Conservation (phyloP, 1,140 invertebrate genomes). For the Hetaerina americana region DNA sequence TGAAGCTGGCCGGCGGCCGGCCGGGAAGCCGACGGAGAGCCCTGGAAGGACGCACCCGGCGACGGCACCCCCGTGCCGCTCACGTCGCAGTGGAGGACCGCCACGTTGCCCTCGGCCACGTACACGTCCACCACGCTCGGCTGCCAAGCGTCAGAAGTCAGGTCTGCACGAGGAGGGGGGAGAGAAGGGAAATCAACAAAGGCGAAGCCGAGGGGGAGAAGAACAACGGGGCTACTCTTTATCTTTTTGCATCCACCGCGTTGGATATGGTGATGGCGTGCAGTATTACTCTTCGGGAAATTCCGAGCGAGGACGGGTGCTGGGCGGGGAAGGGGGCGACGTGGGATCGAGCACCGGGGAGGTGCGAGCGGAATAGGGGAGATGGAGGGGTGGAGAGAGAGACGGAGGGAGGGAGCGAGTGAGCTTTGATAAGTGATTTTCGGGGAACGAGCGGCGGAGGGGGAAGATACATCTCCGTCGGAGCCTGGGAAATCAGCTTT, state of each 20-base stretch:
- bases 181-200: background rate
- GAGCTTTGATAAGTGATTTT: too few species aligned
- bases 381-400: background rate
- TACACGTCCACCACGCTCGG: background rate
- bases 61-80: background rate
- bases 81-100: background rate
- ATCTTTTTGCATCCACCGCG: too few species aligned
- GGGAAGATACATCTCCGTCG: too few species aligned
- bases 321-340: too few species aligned
- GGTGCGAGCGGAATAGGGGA: background rate
- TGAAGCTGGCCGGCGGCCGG: too few species aligned
- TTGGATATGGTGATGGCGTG: too few species aligned
- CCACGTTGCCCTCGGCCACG: background rate
- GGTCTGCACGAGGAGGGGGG: background rate
- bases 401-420: background rate
- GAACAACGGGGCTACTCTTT: too few species aligned
- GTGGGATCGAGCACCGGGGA: too few species aligned
- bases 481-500: too few species aligned
- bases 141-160: background rate
- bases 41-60: background rate
- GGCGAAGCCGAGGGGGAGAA: background rate
- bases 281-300: too few species aligned
- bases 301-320: too few species aligned
- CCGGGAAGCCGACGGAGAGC: background rate
- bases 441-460: too few species aligned